phyloP scores from a whole-genome alignment of 2,888 invertebrate species.

The Drosophila stalkeri region DNA sequence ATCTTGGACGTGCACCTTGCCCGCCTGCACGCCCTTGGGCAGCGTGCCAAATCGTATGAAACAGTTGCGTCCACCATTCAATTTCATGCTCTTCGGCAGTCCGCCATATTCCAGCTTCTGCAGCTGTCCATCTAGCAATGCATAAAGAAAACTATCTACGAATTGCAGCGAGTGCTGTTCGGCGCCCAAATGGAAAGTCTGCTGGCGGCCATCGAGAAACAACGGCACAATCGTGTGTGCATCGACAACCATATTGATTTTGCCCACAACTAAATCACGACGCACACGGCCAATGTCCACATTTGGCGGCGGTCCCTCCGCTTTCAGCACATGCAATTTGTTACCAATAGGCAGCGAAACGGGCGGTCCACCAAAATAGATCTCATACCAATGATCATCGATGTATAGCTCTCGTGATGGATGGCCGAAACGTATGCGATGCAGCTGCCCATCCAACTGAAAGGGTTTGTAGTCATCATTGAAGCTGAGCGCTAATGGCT shows the following conservation, averaged over 20 bases:
- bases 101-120: slow-evolving; percentile 94
- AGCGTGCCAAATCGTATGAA: slow-evolving; percentile 93
- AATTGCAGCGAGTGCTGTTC: slow-evolving; percentile 92
- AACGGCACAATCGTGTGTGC: slow-evolving; percentile 92
- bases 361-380: slow-evolving; percentile 95
- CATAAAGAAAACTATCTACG: slow-evolving; percentile 91
- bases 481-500: slow-evolving; percentile 88
- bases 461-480: slow-evolving; percentile 91
- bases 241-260: slow-evolving; percentile 93
- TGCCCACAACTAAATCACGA: slow-evolving; percentile 93
- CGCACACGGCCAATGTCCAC: slow-evolving; percentile 95
- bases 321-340: slow-evolving; percentile 90
- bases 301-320: slow-evolving; percentile 96
- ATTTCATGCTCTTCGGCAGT: slow-evolving; percentile 91
- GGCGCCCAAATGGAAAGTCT: slow-evolving; percentile 91
- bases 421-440: slow-evolving; percentile 94
- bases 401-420: slow-evolving; percentile 96
- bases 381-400: slow-evolving; percentile 95
- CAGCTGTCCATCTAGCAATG: slow-evolving; percentile 91
- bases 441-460: slow-evolving; percentile 89
- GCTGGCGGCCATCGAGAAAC: slow-evolving; percentile 93
- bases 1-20: slow-evolving; percentile 89
- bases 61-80: slow-evolving; percentile 90
- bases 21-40: slow-evolving; percentile 90
- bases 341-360: slow-evolving; percentile 92